Percentiles rank a stretch among this genome's conserved stretches.
These are phyloP conservation scores for Atherix ibis DNA, from an alignment of 2,888 invertebrate species.

Conservation along the genomic window DNA sequence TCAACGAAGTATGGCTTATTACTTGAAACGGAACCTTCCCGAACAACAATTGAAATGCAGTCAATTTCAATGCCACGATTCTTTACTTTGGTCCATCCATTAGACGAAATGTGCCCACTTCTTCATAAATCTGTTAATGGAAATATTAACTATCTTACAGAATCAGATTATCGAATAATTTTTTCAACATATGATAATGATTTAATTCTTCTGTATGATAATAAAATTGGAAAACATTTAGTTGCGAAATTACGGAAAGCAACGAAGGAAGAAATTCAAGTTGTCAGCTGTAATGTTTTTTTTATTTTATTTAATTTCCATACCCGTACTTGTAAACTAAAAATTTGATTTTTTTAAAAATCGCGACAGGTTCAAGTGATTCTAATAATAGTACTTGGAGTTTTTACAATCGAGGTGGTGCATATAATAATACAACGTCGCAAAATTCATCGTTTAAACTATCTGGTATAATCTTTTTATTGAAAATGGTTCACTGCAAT, in stretches of 20 bases:
- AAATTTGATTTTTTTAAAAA: too few species aligned
- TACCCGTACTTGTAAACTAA: too few species aligned
- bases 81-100: constrained; percentile 75
- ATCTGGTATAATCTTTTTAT: too few species aligned
- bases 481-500: too few species aligned
- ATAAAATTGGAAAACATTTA: constrained; percentile 59
- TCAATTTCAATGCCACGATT: constrained; percentile 51
- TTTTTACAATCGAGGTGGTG: constrained; percentile 11
- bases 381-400: constrained; percentile 2
- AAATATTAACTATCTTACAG: constrained; percentile 44
- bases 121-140: constrained; percentile 48
- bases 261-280: constrained; percentile 50
- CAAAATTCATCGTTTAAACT: too few species aligned
- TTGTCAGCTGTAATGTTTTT: constrained; percentile 38
- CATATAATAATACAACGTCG: constrained; percentile 19
- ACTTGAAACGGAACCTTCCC: constrained; percentile 51
- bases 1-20: constrained; percentile 71
- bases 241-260: constrained; percentile 68
- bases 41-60: constrained; percentile 23
- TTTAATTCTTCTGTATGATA: constrained; percentile 66
- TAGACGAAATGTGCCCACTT: constrained; percentile 81
- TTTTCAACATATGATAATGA: constrained; percentile 65
- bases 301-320: too few species aligned
- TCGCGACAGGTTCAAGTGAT: constrained; percentile 10
- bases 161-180: constrained; percentile 46